Base-by-base conservation (phyloP, 2,797 vertebrate genomes). In the Perodicticus potto region DNA sequence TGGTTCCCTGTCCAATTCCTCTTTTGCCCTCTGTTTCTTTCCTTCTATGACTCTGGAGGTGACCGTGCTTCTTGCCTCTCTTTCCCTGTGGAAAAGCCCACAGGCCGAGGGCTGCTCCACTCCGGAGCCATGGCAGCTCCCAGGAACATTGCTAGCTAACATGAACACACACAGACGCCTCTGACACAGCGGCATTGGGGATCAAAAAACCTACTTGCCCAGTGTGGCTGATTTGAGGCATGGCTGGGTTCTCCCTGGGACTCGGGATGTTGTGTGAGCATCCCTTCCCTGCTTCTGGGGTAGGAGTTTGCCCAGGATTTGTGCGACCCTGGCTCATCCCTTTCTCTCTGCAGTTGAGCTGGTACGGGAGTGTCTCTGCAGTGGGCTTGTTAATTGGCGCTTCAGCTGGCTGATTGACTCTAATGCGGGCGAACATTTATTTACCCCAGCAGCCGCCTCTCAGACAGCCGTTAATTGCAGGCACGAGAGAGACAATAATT, bases 391-490 rank as follows among this genome's bases (percentile, higher is more conserved):
- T 96, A 97, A 98, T 97, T 61, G 96, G 94, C 20, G 57, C 94
- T 95, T 97, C 92, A 34, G 91, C 96, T 96, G 96, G 90, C 82
- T 97, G 97, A 97, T 97, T 93, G 97, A 95, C 96, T 98, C 53
- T 55, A 92, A 97, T 96, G 97, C 80, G 20, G 96, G 97, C 76
- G 94, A 96, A 91, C 93, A 59, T 98, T 98, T 98, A 98, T 98
- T 98, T 98, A 98, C 97, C 96, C 97, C 96, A 92, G 97, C 98
- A 98, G 57, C 98, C 97, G 98, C 97, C 96, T 87, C 95, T 98
- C 93, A 98, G 97, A 97, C 97, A 98, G 98, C 98, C 97, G 96
- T 98, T 99, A 98, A 99, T 98, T 99, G 98, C 97, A 98, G 97
- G 97, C 97, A 98, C 96, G 97, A 98, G 97, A 97, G 97, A 98